These are phyloP conservation scores for Steatocranus sp. DNA, from an alignment of 2,797 vertebrate species.

Conservation along the genomic window DNA sequence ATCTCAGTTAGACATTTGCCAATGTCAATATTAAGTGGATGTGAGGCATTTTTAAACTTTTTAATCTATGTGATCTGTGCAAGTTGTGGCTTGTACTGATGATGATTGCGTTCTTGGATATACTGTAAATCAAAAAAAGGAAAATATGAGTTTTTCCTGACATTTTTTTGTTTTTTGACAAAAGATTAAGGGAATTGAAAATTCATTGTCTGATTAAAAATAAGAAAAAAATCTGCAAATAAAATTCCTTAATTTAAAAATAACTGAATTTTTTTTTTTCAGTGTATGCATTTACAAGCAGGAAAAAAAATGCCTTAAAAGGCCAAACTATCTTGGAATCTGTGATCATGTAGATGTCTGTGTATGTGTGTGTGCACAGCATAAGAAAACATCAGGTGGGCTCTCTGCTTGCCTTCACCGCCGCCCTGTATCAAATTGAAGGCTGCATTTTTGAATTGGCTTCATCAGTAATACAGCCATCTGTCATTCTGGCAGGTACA, in stretches of 20 bases:
- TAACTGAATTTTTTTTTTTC: background rate
- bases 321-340: background rate
- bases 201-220: background rate
- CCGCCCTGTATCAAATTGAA: slow-evolving; percentile 30
- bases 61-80: background rate
- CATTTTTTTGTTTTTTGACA: background rate
- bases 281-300: background rate
- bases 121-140: background rate
- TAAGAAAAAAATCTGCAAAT: background rate
- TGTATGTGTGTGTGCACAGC: background rate
- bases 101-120: background rate
- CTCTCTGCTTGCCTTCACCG: background rate
- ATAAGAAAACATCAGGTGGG: background rate
- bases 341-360: background rate
- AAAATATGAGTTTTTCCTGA: background rate
- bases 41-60: background rate
- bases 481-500: slow-evolving; percentile 57
- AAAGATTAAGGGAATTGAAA: background rate
- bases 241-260: background rate
- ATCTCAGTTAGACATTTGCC: slow-evolving; percentile 13
- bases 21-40: background rate
- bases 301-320: background rate
- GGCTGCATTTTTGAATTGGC: slow-evolving; percentile 44
- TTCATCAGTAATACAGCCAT: slow-evolving; percentile 52
- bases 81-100: background rate